Evolutionary conservation across 1,140 invertebrate genomes (phyloP), one percentile per base, ranked within the genome.

Genomic region (Brachionus sp.): DNA sequence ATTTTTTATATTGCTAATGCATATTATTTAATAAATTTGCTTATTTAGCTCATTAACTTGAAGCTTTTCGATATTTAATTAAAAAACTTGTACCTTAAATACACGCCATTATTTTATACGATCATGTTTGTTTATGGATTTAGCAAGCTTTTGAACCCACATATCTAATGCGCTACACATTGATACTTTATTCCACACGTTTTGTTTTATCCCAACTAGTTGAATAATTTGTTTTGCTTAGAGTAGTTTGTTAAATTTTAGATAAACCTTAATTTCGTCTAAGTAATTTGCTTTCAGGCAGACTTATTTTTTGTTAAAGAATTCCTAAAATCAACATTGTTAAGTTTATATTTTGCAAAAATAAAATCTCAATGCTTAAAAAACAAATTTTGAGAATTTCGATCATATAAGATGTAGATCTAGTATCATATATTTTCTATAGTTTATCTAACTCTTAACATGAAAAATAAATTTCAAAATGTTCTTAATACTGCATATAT

Each of bases 111-210:
- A 19, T 57, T 57, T 19, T 19, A 9, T 57, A 57, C 19, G 50
- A 57, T 57, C 50, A 57, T 57, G 50, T 57, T 57, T 57, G 50
- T 57, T 57, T 57, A 57, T 57, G 50, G 50, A 57, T 57, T 57
- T 57, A 19, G 2, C 50, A 19, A 57, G 50, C 50, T 50, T 50
- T 50, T 50, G 44, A 50, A 50, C 50, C 50, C 50, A 57, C 50
- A 57, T 57, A 57, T 9, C 44, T 3, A 50, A 50, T 50, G 44
- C 44, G 16, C 16, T 50, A 10, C 13, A 16, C 7, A 50, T 50
- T 50, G 44, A 50, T 50, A 50, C 16, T 57, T 57, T 19, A 57
- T 19, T 57, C 50, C 9, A 57, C 7, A 23, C 50, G 19, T 57
- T 57, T 57, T 57, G 50, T 19, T 57, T 57, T n/a, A 57, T 57